Percentiles rank a stretch among this genome's conserved stretches.
phyloP scores from a whole-genome alignment of 2,888 invertebrate species.

The Himalopsyche tibetana region DNA sequence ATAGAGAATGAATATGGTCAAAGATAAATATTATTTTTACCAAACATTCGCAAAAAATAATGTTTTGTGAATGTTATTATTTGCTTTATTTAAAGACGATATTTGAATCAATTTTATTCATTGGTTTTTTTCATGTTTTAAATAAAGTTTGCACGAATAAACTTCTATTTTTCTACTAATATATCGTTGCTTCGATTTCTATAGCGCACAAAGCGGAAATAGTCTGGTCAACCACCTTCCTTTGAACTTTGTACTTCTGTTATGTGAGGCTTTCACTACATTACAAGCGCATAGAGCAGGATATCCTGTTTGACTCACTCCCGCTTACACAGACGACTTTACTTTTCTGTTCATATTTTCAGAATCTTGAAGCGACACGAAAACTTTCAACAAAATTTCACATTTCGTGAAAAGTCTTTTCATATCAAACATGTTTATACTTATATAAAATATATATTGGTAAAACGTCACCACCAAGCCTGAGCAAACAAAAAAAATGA shows the following conservation, averaged over 20 bases:
- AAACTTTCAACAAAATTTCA: background rate
- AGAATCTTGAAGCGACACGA: background rate
- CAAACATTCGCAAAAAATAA: too few relatives aligned
- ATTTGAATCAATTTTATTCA: background rate
- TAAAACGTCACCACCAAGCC: too few relatives aligned
- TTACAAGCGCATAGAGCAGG: constrained; percentile 35
- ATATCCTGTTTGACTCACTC: constrained; percentile 46
- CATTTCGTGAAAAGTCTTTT: background rate
- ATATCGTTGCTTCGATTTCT: constrained; percentile 31
- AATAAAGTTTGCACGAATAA: background rate
- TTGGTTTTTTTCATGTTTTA: background rate
- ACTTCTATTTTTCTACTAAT: background rate
- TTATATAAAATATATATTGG: background rate
- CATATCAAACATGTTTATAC: background rate
- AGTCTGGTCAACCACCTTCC: constrained; percentile 33
- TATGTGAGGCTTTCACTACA: constrained; percentile 22
- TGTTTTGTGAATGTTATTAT: too few relatives aligned
- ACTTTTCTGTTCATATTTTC: constrained; percentile 43
- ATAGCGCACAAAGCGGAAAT: constrained; percentile 7
- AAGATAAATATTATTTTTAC: too few relatives aligned
- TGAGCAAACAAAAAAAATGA: too few relatives aligned
- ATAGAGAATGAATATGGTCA: too few relatives aligned
- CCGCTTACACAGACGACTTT: background rate
- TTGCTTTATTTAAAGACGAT: too few relatives aligned
- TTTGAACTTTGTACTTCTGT: background rate